These are phyloP conservation scores for Montipora capricornis DNA, from an alignment of 64 coral and sea anemone species.

Conservation along the genomic window DNA sequence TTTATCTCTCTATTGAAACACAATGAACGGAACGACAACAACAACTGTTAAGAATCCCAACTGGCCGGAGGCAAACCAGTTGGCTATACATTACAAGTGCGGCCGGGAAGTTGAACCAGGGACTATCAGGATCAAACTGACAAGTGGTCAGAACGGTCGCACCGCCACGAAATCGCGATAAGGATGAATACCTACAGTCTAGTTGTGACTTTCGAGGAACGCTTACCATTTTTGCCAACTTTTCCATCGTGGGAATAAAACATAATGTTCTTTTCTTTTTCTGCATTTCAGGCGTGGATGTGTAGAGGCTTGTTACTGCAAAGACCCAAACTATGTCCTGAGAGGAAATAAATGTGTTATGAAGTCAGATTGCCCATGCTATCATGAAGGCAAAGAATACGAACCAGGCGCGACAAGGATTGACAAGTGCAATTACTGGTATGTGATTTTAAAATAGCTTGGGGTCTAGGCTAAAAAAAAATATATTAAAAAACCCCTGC, in stretches of 20 bases:
- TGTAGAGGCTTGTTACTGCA: constrained; percentile 92
- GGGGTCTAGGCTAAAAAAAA: too few species aligned
- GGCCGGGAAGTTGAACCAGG: too few species aligned
- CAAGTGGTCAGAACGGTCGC: too few species aligned
- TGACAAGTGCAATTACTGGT: constrained; percentile 87
- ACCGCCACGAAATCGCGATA: too few species aligned
- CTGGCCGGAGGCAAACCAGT: too few species aligned
- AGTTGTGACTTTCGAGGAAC: neutral
- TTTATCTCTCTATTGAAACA: too few species aligned
- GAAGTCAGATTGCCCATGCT: constrained; percentile 70
- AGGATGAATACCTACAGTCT: neutral
- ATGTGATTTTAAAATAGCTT: neutral
- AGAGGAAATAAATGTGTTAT: constrained; percentile 82
- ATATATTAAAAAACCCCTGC: too few species aligned
- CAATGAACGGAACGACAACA: too few species aligned
- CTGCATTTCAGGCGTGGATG: constrained; percentile 75
- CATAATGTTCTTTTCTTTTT: neutral
- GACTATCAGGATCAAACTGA: too few species aligned
- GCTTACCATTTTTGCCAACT: neutral
- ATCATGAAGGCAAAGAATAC: constrained; percentile 65
- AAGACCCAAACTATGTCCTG: constrained; percentile 54
- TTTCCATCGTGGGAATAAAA: too few species aligned
- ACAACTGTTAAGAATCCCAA: too few species aligned
- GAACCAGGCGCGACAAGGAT: constrained; percentile 48
- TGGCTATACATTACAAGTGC: too few species aligned